These are phyloP conservation scores for Pongo abelii DNA, from an alignment of 2,113 vertebrate genomes.

Conservation along the genomic window DNA sequence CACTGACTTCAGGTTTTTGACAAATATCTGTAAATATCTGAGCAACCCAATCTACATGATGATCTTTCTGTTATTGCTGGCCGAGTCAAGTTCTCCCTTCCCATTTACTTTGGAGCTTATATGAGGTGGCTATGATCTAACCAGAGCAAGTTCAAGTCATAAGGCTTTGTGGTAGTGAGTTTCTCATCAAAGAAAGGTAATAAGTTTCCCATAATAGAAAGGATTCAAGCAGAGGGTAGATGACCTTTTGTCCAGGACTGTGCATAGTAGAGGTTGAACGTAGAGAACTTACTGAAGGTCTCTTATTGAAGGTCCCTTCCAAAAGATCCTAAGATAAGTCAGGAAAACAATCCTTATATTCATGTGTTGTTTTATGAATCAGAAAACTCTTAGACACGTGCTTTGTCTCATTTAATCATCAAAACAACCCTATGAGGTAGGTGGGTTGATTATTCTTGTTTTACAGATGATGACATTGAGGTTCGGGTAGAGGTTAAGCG, in stretches of 20 bases:
- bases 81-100: not conserved
- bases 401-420: not conserved
- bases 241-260: not conserved
- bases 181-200: not conserved
- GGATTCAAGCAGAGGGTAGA: not conserved
- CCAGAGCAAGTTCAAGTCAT: not conserved
- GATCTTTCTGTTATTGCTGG: not conserved
- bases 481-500: not conserved
- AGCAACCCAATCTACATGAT: accelerated
- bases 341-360: not conserved
- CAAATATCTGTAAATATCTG: not conserved
- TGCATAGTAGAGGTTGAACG: not conserved
- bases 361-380: not conserved
- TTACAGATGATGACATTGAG: not conserved
- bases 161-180: not conserved
- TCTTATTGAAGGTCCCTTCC: not conserved
- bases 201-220: not conserved
- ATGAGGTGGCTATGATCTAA: not conserved
- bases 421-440: not conserved
- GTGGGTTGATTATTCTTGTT: not conserved
- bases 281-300: not conserved
- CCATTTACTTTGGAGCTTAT: not conserved
- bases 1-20: not conserved
- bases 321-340: not conserved
- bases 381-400: not conserved